Evolutionary conservation across 2,113 vertebrate genomes (phyloP), one percentile per base, ranked within the genome.

Genomic region (Pica pica): DNA sequence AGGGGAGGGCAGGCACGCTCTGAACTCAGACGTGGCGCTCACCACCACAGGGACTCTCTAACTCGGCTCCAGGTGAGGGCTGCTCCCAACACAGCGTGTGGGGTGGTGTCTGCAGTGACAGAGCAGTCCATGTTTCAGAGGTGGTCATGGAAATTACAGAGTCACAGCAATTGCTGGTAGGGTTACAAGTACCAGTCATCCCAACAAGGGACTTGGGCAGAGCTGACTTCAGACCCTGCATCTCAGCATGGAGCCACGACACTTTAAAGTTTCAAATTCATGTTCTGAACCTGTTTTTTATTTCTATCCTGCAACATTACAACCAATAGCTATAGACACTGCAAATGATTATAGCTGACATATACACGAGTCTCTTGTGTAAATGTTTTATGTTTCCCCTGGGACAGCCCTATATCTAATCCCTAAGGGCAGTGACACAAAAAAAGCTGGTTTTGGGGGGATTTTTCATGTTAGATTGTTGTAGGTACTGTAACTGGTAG

Each of bases 341-440:
- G 13, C n/a, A 73, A 49, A 28, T 37, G 1, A 50, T 27, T 53
- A 65, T 0, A 88, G 46, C 19, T 57, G 11, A 61, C 14, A 59
- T 18, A 44, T 10, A 52, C 37, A 60, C 60, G 19, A 70, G 39
- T 73, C 20, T 75, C 46, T 69, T 31, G 10, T 9, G 3, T 39
- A 13, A 19, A 23, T 8, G 15, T 42, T 90, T 87, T 19, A 22
- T 9, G 11, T 47, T 87, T 75, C 52, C 60, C 37, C 37, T 41
- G 49, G 13, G 13, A 73, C 21, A 81, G 53, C 14, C 31, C 22
- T 52, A 37, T 42, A 65, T 41, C 35, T 86, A 75, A 64, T 24
- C 11, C 6, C 23, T 12, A 57, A 31, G 11, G 60, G 13, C 16
- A 41, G 41, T 0, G 0, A 68, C 31, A 73, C 46, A 56, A 44